Evolutionary conservation across 35 echinoderm and acorn worm genomes (phyloP).

Genomic region (Chiridota heheva): DNA sequence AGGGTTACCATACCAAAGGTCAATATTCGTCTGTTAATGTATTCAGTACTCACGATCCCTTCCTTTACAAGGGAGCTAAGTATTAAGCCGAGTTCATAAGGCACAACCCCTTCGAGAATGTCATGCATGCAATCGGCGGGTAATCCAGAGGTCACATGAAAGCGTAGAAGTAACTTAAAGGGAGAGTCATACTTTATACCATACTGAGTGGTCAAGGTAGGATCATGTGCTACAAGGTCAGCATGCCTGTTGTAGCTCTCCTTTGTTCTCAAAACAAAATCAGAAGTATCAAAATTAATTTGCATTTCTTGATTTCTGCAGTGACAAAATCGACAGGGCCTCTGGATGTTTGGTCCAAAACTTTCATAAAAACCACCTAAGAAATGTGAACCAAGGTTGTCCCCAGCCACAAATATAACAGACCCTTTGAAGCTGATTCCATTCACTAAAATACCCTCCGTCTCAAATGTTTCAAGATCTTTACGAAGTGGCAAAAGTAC

Average conservation of each 20-base stretch:
- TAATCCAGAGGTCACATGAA: conserved; percentile 23
- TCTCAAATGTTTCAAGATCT: conserved; percentile 13
- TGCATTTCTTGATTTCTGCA: conserved; percentile 33
- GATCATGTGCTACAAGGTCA: neutral
- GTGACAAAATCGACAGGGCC: conserved; percentile 39
- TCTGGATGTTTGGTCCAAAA: conserved; percentile 40
- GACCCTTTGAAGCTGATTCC: conserved; percentile 13
- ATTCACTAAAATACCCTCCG: conserved; percentile 21
- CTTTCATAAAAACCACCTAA: conserved; percentile 44
- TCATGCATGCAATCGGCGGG: conserved; percentile 35
- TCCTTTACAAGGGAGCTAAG: neutral
- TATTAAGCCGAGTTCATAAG: conserved; percentile 33
- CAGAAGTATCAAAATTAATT: conserved; percentile 24
- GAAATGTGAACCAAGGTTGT: conserved; percentile 41
- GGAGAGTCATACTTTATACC: conserved; percentile 26
- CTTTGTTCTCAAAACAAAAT: conserved; percentile 21
- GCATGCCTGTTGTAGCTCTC: conserved; percentile 28
- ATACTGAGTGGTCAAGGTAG: conserved; percentile 5
- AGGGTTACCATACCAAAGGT: conserved; percentile 5
- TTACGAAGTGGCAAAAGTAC: conserved; percentile 13
- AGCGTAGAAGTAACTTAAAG: neutral
- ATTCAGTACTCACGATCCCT: neutral
- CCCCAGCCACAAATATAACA: conserved; percentile 30
- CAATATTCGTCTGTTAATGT: conserved; percentile 7
- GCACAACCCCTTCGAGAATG: conserved; percentile 29